Base-by-base conservation (phyloP, 2,797 vertebrate species). In the Oophaga sylvatica region DNA sequence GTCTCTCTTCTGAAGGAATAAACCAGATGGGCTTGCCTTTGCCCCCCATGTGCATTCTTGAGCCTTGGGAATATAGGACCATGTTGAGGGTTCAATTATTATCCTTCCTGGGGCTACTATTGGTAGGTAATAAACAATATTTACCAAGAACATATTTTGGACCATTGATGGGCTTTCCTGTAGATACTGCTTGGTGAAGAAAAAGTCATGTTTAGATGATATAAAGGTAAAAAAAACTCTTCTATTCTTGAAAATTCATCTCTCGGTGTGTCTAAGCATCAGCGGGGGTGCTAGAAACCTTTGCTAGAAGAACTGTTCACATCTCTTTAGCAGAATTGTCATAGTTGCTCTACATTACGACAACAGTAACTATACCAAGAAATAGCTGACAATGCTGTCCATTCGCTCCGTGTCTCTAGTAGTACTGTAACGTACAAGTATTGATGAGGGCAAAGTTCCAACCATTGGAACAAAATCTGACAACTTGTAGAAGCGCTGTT, bases 391-490 rank as follows among this genome's bases (percentile, higher is more conserved):
- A 92, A 89, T 93, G 89, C 92, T 92, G 88, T 91, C 92, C 84
- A 87, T 89, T 65, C 90, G 62, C 91, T 89, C 88, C 82, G 85
- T 84, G 92, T 92, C 79, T 81, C 79, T n/a, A 12, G n/a, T 41
- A 8, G 60, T n/a, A 65, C 80, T 92, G 91, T 93, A 95, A 94
- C 93, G 93, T 96, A 96, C 95, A 94, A 93, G 93, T 95, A 94
- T 95, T 92, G 93, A 96, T 94, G 91, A 93, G 95, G 93, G 92
- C 95, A 95, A 95, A 96, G 95, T 96, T 95, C 95, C 92, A 94
- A 92, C 92, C 29, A 81, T 85, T 85, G 85, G 73, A 76, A 59
- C 15, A 89, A 89, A 81, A 85, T 68, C 48, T 85, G 83, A 60
- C 41, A 81, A 65, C 67, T 75, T 84, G 76, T 19, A 80, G 65